Conservation (phyloP, 2,113 vertebrate genomes). For the Macroglossus sobrinus region DNA sequence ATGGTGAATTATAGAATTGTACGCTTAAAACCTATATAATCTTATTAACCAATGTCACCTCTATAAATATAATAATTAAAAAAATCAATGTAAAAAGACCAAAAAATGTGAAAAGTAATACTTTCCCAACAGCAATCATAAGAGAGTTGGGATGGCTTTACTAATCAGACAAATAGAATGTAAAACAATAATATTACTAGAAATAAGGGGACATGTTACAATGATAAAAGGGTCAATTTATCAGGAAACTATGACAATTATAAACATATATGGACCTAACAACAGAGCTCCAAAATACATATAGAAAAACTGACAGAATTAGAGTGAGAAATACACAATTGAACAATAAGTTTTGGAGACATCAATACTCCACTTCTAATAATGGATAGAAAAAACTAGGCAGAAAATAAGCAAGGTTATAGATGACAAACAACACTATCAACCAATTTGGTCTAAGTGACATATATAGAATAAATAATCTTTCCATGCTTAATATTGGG, state of each 20-base stretch:
- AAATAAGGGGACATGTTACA: not conserved
- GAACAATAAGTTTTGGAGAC: not conserved
- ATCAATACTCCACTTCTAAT: conserved; percentile 9
- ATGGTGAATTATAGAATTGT: no score
- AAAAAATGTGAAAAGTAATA: not conserved
- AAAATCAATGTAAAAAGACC: no score
- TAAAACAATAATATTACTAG: not conserved
- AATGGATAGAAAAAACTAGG: not conserved
- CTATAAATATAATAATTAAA: no score
- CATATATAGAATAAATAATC: not conserved
- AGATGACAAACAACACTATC: not conserved
- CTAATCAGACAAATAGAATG: not conserved
- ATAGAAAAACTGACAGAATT: conserved; percentile 8
- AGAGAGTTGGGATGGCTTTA: not conserved
- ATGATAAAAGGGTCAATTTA: not conserved
- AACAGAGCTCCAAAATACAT: not conserved
- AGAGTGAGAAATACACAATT: conserved; percentile 4
- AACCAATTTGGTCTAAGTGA: not conserved
- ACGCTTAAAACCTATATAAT: no score
- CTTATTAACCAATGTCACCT: no score
- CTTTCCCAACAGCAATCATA: not conserved
- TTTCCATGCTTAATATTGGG: conserved; percentile 29
- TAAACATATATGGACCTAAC: not conserved
- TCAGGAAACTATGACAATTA: not conserved
- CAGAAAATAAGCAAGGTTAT: not conserved